Conservation (phyloP, 1,140 invertebrate species). For the Druon quercuslanigerum region DNA sequence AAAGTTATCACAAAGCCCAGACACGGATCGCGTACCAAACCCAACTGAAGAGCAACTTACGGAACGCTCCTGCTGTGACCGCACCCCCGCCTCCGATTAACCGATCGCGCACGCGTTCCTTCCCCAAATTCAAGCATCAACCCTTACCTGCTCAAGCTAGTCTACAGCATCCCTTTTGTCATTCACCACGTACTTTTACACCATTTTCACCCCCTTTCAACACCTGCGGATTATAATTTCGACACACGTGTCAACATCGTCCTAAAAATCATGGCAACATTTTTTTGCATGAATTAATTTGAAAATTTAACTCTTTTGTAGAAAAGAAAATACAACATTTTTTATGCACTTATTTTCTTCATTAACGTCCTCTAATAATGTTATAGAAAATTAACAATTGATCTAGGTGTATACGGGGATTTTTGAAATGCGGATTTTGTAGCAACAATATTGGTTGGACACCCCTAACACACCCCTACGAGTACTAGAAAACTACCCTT, state of each 20-base stretch:
- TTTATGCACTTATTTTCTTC: too few species aligned
- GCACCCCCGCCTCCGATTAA: constrained; percentile 68
- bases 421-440: too few species aligned
- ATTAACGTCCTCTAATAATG: too few species aligned
- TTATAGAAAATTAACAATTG: too few species aligned
- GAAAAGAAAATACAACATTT: too few species aligned
- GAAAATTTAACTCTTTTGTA: too few species aligned
- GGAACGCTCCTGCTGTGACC: constrained; percentile 60
- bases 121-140: constrained; percentile 54
- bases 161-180: constrained; percentile 10
- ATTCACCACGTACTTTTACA: neutral
- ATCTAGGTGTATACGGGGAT: too few species aligned
- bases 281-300: too few species aligned
- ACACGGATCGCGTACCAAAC: constrained; percentile 70
- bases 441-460: too few species aligned
- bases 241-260: neutral
- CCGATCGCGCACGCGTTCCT: constrained; percentile 67
- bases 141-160: constrained; percentile 32
- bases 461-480: too few species aligned
- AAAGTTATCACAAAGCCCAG: constrained; percentile 30
- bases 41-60: constrained; percentile 62
- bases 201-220: neutral
- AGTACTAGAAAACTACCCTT: too few species aligned
- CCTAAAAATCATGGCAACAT: too few species aligned
- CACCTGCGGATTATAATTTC: neutral